Base-by-base conservation (phyloP, 2,888 invertebrate species). In the Ectemnius continuus region DNA sequence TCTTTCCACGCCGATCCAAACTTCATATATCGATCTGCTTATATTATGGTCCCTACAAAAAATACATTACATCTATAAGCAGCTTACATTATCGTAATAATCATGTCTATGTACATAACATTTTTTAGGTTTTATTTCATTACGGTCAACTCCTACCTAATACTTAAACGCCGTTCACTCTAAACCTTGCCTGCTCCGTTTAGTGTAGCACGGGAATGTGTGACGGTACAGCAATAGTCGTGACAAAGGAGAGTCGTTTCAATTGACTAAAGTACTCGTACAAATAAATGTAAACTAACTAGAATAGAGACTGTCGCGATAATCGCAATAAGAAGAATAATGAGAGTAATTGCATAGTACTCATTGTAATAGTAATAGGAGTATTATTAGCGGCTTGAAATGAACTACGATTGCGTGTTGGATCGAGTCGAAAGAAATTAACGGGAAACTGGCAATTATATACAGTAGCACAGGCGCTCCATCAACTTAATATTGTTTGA, bases 11-110 rank as follows among this genome's bases (percentile, higher is more conserved):
- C 62, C 58, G 45, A 72, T 79, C 67, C 28, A 70, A 71, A 68
- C 73, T 36, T 59, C 65, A 61, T 61, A 77, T 80, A 80, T 83
- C 78, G 69, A 74, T 85, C 82, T 78, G 83, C 88, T 88, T 86
- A 85, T 78, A 82, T 84, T 87, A 88, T 89, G 88, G 88, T 89
- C 88, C 88, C 89, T 89, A 89, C 86, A 88, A 88, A 88, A 89
- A 88, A 89, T 89, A 88, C 88, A 83, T 84, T 89, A 88, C 83
- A 84, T 88, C 87, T 88, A 89, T 88, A 89, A 89, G 89, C 88
- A 84, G 80, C 81, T 87, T 88, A 84, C 75, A 70, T 74, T 76
- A 77, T 74, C 59, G 56, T 83, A 78, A 82, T 83, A 79, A 76
- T 81, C 66, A 80, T 84, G 73, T 79, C 69, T 82, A 84, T 84